Percentiles rank a stretch among this genome's conserved stretches.
phyloP scores from a whole-genome alignment of 2,113 vertebrate species.

The Alosa alosa region DNA sequence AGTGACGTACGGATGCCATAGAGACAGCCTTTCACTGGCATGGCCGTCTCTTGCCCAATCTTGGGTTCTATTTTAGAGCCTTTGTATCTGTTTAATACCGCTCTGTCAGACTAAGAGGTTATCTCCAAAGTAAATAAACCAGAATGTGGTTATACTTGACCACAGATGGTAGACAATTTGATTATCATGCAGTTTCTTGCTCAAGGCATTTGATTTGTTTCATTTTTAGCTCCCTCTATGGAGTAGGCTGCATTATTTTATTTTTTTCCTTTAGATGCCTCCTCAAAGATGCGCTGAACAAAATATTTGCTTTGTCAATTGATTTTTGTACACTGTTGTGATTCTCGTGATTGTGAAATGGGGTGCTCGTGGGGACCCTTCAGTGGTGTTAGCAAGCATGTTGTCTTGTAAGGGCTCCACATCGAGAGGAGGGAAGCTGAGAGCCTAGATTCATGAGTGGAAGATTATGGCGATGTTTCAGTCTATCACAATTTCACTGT shows the following conservation, averaged over 20 bases:
- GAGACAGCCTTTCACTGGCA: too few species aligned
- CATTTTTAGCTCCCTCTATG: background rate
- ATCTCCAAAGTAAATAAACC: background rate
- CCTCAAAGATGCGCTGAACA: background rate
- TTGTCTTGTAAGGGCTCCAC: background rate
- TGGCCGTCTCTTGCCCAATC: background rate
- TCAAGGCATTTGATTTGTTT: background rate
- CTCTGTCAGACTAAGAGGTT: background rate
- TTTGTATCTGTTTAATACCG: background rate
- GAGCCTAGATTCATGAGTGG: background rate
- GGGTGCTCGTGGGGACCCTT: background rate
- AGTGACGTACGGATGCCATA: background rate
- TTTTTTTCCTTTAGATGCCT: background rate
- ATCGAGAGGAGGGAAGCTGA: background rate
- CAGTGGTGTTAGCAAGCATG: background rate
- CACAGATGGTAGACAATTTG: background rate
- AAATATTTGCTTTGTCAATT: background rate
- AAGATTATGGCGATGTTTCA: background rate
- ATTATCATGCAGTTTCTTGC: background rate
- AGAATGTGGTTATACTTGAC: background rate
- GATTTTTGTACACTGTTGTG: background rate
- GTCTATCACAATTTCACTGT: background rate
- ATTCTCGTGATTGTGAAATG: background rate
- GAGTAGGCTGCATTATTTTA: background rate
- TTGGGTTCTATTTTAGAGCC: background rate